A percentile compares a stretch with the other conserved stretches of the same genome.
Evolutionary conservation across 2,888 invertebrate species (phyloP).

Genomic region (Gastracanthus pulcherrimus): DNA sequence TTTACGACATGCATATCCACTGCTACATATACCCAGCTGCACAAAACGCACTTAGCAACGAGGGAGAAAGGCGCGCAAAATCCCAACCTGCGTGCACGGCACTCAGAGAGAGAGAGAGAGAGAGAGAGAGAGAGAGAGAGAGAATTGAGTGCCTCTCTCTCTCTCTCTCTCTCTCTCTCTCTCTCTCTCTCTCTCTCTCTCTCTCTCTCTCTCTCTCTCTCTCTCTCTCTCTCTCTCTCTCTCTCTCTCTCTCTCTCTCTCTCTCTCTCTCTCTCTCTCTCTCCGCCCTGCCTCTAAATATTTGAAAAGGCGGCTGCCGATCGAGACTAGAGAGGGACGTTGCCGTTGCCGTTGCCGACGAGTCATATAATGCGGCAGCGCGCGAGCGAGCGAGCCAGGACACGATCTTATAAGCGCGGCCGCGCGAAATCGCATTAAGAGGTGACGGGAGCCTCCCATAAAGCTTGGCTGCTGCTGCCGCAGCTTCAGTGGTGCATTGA

Average conservation of each 20-base stretch:
- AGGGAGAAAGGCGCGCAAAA: neutral
- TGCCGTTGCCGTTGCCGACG: no score
- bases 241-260: conserved; percentile 30
- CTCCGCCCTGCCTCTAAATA: neutral
- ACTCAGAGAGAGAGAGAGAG: no score
- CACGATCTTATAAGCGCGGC: neutral
- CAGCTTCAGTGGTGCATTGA: neutral
- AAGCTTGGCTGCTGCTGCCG: no score
- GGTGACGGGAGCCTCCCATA: neutral
- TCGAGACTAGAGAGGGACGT: neutral
- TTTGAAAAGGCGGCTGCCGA: neutral
- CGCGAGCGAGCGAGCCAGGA: no score
- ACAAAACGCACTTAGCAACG: conserved; percentile 11
- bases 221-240: conserved; percentile 18
- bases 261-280: conserved; percentile 9
- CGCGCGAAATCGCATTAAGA: conserved; percentile 11
- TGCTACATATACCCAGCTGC: no score
- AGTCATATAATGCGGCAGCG: neutral
- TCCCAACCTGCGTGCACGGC: no score
- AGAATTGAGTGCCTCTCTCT: no score
- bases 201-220: conserved; percentile 33
- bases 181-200: conserved; percentile 32
- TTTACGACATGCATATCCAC: no score
- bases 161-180: conserved; percentile 30
- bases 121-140: no score